These are phyloP conservation scores for Heliconius ethilla DNA, from an alignment of 2,888 invertebrate genomes.

Conservation along the genomic window DNA sequence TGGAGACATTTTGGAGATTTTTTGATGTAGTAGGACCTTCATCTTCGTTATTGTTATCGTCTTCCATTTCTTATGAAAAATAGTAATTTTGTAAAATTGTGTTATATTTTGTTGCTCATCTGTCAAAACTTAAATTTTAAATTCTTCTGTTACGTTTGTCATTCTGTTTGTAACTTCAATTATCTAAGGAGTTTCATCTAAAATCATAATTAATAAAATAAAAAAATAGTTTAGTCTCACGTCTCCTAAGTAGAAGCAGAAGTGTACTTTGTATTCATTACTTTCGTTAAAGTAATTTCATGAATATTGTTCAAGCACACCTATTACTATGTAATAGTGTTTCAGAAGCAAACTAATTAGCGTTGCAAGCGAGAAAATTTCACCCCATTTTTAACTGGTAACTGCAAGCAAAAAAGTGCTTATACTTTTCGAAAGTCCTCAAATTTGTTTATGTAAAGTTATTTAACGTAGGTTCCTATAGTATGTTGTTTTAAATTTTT, in stretches of 20 bases:
- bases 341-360: constrained; percentile 21
- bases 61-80: constrained; percentile 61
- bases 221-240: too few species aligned
- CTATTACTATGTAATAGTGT: constrained; percentile 20
- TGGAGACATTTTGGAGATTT: constrained; percentile 49
- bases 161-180: background rate
- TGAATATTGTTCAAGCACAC: constrained; percentile 20
- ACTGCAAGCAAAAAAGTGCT: background rate
- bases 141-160: constrained; percentile 30
- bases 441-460: background rate
- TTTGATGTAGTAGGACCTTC: constrained; percentile 56
- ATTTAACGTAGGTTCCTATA: background rate
- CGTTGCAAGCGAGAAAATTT: constrained; percentile 8
- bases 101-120: constrained; percentile 21
- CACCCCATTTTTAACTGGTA: constrained; percentile 14
- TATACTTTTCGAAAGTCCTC: background rate
- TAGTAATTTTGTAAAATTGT: constrained; percentile 57
- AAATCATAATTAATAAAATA: background rate
- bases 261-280: background rate
- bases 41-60: constrained; percentile 53
- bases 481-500: background rate
- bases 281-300: constrained; percentile 20
- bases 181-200: background rate
- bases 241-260: background rate
- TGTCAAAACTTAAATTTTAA: constrained; percentile 36